Evolutionary conservation across 1,140 invertebrate species (phyloP).

Genomic region (Hydropsyche tenuis): DNA sequence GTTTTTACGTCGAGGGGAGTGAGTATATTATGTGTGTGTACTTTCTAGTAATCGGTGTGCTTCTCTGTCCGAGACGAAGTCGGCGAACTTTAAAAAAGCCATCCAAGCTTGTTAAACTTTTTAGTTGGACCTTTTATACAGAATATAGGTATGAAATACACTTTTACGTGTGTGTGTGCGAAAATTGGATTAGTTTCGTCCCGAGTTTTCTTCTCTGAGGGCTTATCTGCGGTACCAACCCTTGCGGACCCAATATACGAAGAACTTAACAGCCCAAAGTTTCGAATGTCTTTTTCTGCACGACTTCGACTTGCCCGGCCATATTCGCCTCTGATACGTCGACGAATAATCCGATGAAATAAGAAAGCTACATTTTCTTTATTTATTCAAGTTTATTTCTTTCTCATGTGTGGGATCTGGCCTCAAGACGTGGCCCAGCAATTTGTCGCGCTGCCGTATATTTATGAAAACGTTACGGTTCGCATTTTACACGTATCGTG

Average conservation of each 20-base stretch:
- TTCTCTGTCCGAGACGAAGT: constrained; percentile 19
- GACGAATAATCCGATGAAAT: constrained; percentile 15
- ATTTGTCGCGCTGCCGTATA: constrained; percentile 7
- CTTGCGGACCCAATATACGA: constrained; percentile 26
- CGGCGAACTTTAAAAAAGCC: constrained; percentile 27
- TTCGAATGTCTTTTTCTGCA: constrained; percentile 39
- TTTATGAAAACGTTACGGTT: constrained; percentile 16
- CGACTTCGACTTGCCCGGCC: background rate
- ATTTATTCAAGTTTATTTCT: background rate
- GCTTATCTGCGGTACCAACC: constrained; percentile 17
- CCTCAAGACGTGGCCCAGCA: background rate
- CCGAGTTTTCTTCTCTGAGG: constrained; percentile 31
- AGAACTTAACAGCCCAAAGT: constrained; percentile 29
- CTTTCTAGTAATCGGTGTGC: constrained; percentile 19
- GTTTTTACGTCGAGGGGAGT: no score
- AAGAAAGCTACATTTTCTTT: background rate
- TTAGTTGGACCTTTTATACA: constrained; percentile 34
- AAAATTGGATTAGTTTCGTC: constrained; percentile 46
- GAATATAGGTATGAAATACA: background rate
- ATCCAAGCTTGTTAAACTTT: constrained; percentile 46
- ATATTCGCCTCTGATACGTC: constrained; percentile 18
- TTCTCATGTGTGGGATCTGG: no score
- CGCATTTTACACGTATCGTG: background rate
- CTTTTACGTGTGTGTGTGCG: no score
- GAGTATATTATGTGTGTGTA: no score